phyloP scores from a whole-genome alignment of 2,797 vertebrate species.

The Syndactyla subalaris region DNA sequence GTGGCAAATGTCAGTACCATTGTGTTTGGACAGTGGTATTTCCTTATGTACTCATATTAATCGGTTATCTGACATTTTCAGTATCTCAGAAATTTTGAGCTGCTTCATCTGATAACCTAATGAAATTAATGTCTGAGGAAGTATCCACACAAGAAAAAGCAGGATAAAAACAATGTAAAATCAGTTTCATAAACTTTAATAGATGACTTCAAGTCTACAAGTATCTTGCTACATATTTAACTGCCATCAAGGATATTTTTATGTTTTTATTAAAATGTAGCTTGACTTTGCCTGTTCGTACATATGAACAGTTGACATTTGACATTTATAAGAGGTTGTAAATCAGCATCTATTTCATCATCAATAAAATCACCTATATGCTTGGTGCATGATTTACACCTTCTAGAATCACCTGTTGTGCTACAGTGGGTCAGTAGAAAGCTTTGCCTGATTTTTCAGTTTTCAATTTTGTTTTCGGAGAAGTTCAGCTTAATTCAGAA shows the following conservation, averaged over 20 bases:
- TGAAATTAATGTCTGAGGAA: not conserved
- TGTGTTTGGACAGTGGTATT: not conserved
- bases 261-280: not conserved
- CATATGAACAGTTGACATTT: not conserved
- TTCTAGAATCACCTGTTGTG: not conserved
- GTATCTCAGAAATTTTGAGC: not conserved
- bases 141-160: not conserved
- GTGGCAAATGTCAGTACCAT: not conserved
- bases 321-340: not conserved
- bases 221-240: not conserved
- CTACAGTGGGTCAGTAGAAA: not conserved
- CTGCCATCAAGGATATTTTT: not conserved
- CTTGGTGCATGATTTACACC: not conserved
- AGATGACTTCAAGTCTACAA: not conserved
- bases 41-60: not conserved
- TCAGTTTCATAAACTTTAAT: not conserved
- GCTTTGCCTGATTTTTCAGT: not conserved
- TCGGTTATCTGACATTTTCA: not conserved
- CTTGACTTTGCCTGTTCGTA: not conserved
- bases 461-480: not conserved
- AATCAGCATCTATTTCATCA: not conserved
- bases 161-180: not conserved
- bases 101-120: not conserved
- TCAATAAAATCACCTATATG: not conserved
- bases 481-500: not conserved